Evolutionary conservation across 2,797 vertebrate genomes (phyloP), one percentile per base, ranked within the genome.

Genomic region (Sus cebifrons): DNA sequence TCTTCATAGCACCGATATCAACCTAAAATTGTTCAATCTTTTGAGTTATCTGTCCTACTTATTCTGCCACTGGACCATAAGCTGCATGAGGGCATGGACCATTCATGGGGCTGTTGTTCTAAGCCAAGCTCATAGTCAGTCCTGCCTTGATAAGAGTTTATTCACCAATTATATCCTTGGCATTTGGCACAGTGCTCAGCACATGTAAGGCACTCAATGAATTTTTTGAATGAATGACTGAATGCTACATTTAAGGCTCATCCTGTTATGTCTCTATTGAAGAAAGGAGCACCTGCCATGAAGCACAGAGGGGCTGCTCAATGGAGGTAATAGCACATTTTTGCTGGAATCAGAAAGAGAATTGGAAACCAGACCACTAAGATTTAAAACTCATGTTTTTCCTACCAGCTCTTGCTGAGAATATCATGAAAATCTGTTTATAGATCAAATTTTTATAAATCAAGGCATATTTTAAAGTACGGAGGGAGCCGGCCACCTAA

Each of bases 401-500:
- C 58, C 79, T 74, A 75, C 5, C 25, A 86, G 40, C 15, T 8
- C 17, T 18, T 32, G 52, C 56, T 77, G 68, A 89, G 94, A 89
- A 56, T 40, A 92, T 79, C 44, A 64, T 58, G 8, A 52, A 90
- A 79, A 52, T 92, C 36, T 71, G 82, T 83, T 86, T 86, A 67
- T 25, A 27, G 25, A 67, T 67, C 62, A 91, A 44, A 7, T 56
- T 81, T 93, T 97, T 32, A 93, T 78, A 94, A 97, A 97, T 56
- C 49, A 81, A 93, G 40, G 68, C 56, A 89, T 81, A 81, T 87
- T 93, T 83, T 94, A 29, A 86, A 91, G 70, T 52, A 81, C 44
- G 13, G 16, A 68, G 71, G 78, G 23, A 83, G 18, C 83, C 81
- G 67, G 64, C 56, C 40, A 84, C 83, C 81, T 40, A 73, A 83